phyloP scores from a whole-genome alignment of 64 coral and sea anemone genomes.

The Stichodactyla helianthus region DNA sequence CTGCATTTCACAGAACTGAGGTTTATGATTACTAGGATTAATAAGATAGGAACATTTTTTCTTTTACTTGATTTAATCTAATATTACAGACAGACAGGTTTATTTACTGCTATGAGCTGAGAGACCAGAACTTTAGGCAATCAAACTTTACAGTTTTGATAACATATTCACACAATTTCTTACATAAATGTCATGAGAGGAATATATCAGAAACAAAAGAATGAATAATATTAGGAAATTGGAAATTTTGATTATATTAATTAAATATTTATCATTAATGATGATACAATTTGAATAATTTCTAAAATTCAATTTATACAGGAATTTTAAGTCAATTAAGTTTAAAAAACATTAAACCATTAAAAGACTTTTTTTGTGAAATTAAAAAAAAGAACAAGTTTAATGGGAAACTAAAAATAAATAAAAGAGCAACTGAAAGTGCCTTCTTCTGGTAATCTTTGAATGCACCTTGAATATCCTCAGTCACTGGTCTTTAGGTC shows the following conservation, averaged over 20 bases:
- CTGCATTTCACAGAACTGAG: conserved; percentile 5
- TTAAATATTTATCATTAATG: background rate
- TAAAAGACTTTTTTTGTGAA: background rate
- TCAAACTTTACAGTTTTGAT: background rate
- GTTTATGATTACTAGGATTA: background rate
- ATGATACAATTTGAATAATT: background rate
- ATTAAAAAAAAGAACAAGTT: background rate
- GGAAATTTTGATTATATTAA: background rate
- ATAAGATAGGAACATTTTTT: background rate
- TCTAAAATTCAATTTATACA: conserved; percentile 1
- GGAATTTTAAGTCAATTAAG: background rate
- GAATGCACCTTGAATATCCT: background rate
- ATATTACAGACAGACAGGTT: background rate
- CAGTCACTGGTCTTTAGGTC: background rate
- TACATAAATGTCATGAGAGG: background rate
- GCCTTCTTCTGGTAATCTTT: background rate
- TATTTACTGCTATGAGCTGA: background rate
- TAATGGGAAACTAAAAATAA: background rate
- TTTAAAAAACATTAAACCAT: background rate
- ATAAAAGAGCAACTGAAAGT: background rate
- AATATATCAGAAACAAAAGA: background rate
- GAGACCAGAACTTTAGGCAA: background rate
- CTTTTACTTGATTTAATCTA: background rate
- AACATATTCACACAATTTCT: background rate
- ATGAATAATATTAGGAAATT: background rate